Base-by-base conservation (phyloP, 2,888 invertebrate genomes). In the Papilio protenor region DNA sequence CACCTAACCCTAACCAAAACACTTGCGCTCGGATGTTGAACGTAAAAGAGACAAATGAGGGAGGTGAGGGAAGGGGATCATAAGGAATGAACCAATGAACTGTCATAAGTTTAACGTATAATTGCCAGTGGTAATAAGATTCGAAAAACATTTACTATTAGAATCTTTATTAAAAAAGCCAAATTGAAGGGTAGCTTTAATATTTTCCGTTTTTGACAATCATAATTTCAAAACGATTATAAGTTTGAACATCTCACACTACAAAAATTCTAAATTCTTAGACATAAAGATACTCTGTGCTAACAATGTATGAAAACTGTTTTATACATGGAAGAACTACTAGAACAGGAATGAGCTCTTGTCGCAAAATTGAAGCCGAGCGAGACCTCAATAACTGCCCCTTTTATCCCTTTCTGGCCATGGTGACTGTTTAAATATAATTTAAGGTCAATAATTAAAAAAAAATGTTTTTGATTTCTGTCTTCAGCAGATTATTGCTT, bases 11-110 rank as follows among this genome's bases (percentile, higher is more conserved):
- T 21, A 69, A 69, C 40, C 66, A 69, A 69, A 69, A 69, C 66
- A 82, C 84, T 75, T 40, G 52, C 52, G 40, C 45, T 72, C 52
- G 21, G 45, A 27, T 23, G 49, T 75, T 61, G 75, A 71, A 77
- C 75, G 77, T 64, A 73, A 73, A 33, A 64, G 59, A 76, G 79
- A 76, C 77, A 80, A 80, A 80, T 81, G 81, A 78, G 81, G 47
- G 14, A 21, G 12, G 40, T 47, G 71, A 77, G 71, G 47, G 12
- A 45, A 66, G 49, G 18, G 40, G 66, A 45, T 45, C 5, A n/a
- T 21, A 10, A 18, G 10, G 14, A 57, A 64, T 18, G 16, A 73
- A 59, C 55, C 80, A 57, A 64, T 18, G 16, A 73, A 59, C 55
- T 80, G 81, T 77, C 79, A 78, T 79, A 75, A 77, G 76, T 64